Conservation (phyloP, 2,797 vertebrate genomes). For the Scolopax rusticola region DNA sequence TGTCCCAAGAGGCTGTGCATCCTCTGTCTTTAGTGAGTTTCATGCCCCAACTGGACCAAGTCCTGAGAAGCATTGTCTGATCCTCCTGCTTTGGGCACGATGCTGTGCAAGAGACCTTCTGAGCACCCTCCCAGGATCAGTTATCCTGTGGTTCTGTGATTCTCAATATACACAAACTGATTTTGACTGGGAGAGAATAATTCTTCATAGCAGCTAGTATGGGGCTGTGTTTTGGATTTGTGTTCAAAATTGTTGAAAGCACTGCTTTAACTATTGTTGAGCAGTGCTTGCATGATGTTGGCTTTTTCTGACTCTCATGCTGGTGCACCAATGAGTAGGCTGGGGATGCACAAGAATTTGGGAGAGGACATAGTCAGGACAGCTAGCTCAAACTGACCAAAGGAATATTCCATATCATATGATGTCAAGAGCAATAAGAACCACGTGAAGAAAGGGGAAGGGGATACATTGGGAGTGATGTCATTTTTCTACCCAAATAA, state of each 20-base stretch:
- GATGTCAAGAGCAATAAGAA: background rate
- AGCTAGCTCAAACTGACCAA: background rate
- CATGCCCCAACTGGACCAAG: background rate
- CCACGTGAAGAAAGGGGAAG: background rate
- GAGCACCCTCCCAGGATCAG: background rate
- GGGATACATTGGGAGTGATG: background rate
- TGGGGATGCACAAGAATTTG: background rate
- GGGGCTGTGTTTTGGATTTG: background rate
- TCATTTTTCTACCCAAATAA: background rate
- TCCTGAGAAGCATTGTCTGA: background rate
- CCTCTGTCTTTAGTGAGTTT: background rate
- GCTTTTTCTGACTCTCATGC: background rate
- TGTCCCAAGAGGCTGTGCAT: background rate
- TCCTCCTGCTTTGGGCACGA: background rate
- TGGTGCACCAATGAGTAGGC: background rate
- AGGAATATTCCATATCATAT: background rate
- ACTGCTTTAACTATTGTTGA: background rate
- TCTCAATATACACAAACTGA: background rate
- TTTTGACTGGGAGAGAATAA: background rate
- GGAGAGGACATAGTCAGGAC: background rate
- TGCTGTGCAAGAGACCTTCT: background rate
- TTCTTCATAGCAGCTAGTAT: background rate
- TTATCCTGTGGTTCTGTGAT: background rate
- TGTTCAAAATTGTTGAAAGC: background rate
- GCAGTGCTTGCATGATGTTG: background rate